Conservation (phyloP, 2,888 invertebrate species). For the Stenotaenia linearis region DNA sequence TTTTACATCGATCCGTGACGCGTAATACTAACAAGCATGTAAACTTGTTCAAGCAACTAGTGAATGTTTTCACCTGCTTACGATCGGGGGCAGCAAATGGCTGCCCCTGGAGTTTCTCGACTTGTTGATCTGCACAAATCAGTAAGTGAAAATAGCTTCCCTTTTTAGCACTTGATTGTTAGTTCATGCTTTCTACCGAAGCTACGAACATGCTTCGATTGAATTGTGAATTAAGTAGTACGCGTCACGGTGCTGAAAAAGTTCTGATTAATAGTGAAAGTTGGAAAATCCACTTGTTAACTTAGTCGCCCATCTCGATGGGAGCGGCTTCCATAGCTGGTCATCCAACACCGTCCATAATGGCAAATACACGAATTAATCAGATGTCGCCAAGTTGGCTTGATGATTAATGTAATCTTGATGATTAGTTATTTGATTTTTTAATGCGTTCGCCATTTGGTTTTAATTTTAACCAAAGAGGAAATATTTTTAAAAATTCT, state of each 20-base stretch:
- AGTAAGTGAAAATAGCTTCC: background rate
- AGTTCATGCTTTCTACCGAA: background rate
- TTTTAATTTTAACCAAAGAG: background rate
- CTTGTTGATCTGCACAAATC: constrained; percentile 24
- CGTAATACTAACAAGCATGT: background rate
- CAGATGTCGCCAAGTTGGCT: background rate
- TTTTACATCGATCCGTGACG: background rate
- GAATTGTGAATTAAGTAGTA: background rate
- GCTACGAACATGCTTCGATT: background rate
- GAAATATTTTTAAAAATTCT: background rate
- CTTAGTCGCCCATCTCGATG: background rate
- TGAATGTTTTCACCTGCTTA: constrained; percentile 19
- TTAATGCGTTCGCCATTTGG: background rate
- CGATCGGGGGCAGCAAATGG: constrained; percentile 26
- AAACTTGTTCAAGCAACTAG: background rate
- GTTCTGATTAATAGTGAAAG: background rate
- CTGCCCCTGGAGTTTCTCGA: constrained; percentile 7
- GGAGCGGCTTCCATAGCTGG: constrained; percentile 19
- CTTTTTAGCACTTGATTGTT: background rate
- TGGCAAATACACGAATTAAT: background rate
- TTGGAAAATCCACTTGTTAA: constrained; percentile 18
- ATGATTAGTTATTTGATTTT: background rate
- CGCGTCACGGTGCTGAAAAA: background rate
- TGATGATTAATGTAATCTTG: background rate
- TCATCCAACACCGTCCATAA: constrained; percentile 10